phyloP scores from a whole-genome alignment of 2,888 invertebrate species.

The Pantelozetes paolii region DNA sequence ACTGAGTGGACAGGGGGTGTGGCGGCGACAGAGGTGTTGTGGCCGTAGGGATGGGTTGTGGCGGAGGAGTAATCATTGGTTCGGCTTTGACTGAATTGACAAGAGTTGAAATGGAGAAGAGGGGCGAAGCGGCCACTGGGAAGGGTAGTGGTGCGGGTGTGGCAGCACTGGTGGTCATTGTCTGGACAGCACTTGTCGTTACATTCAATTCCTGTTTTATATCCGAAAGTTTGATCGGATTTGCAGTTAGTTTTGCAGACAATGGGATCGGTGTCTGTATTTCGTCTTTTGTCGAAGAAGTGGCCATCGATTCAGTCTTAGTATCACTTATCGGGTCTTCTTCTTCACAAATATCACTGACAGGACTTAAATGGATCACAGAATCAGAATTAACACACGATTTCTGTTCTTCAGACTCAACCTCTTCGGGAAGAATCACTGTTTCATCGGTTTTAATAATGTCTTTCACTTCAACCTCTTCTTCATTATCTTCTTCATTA shows the following conservation, averaged over 20 bases:
- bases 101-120: conserved; percentile 35
- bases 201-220: background rate
- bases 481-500: background rate
- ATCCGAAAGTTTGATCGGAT: background rate
- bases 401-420: background rate
- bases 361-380: conserved; percentile 33
- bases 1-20: conserved; percentile 47
- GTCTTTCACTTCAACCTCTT: background rate
- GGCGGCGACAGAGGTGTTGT: conserved; percentile 51
- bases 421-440: background rate
- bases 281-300: conserved; percentile 3
- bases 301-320: conserved; percentile 1
- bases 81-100: conserved; percentile 31
- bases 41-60: conserved; percentile 45
- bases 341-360: conserved; percentile 15
- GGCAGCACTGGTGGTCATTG: background rate
- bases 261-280: background rate
- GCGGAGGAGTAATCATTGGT: conserved; percentile 47
- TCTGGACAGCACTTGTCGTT: background rate
- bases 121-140: conserved; percentile 34
- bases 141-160: background rate
- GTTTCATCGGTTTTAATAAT: background rate
- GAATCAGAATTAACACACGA: background rate
- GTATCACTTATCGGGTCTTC: conserved; percentile 11
- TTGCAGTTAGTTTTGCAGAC: background rate